These are phyloP conservation scores for Chloroceryle aenea DNA, from an alignment of 2,113 vertebrate species.

Conservation along the genomic window DNA sequence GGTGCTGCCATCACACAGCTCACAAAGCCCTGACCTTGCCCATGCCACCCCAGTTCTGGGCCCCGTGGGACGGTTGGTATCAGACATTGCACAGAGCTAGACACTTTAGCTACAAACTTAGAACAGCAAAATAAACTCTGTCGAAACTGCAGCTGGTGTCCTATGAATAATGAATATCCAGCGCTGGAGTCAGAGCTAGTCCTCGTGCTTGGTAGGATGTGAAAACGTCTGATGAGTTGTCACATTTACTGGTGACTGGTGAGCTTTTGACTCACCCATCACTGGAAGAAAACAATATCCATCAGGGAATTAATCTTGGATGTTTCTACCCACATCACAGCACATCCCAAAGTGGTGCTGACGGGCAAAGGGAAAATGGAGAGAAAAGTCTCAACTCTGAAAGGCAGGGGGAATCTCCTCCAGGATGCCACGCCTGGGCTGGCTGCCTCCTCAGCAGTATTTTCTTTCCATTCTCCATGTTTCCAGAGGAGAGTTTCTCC, in stretches of 20 bases:
- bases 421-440: neutral
- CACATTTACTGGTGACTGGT: neutral
- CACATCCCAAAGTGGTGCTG: neutral
- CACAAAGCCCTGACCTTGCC: neutral
- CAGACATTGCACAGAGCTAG: neutral
- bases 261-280: neutral
- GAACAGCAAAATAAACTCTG: neutral
- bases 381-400: neutral
- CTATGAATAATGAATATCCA: neutral
- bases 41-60: neutral
- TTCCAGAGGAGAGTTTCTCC: neutral
- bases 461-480: rapidly evolving
- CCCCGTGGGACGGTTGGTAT: neutral
- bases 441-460: neutral
- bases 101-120: neutral
- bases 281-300: neutral
- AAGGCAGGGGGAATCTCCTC: neutral
- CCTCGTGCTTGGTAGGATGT: neutral
- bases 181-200: neutral
- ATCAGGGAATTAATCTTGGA: neutral
- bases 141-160: neutral
- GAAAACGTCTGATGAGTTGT: neutral
- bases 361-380: neutral
- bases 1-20: neutral
- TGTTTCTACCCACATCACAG: rapidly evolving